Evolutionary conservation across 2,888 invertebrate genomes (phyloP).

Genomic region (Folsomia manolachei): DNA sequence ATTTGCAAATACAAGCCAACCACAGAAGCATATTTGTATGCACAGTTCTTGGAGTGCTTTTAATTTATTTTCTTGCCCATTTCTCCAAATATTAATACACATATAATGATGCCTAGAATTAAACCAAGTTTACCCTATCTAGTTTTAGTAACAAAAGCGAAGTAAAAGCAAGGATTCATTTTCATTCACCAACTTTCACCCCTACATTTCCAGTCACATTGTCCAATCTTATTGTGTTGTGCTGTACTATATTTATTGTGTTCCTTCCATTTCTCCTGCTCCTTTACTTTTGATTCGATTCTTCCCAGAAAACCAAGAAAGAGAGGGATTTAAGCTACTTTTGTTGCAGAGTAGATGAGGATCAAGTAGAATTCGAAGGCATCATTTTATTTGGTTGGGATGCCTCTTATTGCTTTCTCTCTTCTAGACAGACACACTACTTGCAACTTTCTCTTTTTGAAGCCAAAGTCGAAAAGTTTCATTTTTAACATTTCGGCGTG

Average conservation of each 20-base stretch:
- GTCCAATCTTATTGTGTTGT: neutral
- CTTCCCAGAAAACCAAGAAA: neutral
- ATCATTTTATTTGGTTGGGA: neutral
- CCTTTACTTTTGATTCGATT: neutral
- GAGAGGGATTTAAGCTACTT: slow-evolving; percentile 17
- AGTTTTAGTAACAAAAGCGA: neutral
- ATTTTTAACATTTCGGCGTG: no score
- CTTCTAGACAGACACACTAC: neutral
- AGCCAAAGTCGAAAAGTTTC: no score
- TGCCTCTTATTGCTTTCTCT: neutral
- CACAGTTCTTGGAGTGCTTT: no score
- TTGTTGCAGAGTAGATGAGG: neutral
- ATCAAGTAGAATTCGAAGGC: neutral
- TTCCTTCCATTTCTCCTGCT: neutral
- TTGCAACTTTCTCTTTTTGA: no score
- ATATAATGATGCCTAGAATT: no score
- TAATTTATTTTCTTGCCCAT: no score
- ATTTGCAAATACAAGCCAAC: no score
- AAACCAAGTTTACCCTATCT: no score
- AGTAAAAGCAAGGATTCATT: neutral
- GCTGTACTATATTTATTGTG: no score
- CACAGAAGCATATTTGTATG: no score
- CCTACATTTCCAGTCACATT: neutral
- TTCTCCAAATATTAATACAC: no score
- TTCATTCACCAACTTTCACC: slow-evolving; percentile 1